Evolutionary conservation across 2,888 invertebrate genomes (phyloP), one percentile per base, ranked within the genome.

Genomic region (Andricus quercusramuli): DNA sequence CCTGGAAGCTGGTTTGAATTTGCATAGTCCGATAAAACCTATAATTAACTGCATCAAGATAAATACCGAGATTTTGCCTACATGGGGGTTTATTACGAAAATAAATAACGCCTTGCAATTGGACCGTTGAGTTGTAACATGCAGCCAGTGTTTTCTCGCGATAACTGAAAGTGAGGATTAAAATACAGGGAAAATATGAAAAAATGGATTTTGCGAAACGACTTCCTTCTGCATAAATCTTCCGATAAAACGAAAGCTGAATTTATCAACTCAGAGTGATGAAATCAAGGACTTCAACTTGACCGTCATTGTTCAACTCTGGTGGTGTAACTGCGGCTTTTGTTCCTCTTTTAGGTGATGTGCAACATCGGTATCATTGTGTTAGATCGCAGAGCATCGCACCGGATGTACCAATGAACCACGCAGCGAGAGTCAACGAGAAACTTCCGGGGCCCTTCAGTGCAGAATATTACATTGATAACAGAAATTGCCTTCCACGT

Each of bases 331-430:
- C 17, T 51, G 11, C 59, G 82, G 84, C 85, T 87, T 87, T 88
- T 88, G 88, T 90, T 89, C 88, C 87, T 89, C 87, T 89, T 90
- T 90, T 85, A 86, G 87, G 86, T 84, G 84, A 84, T 82, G 82
- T 84, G 86, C 87, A 90, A 87, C 88, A 86, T 88, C 29, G 17
- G 11, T 51, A 88, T 90, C 89, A 90, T 89, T 88, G 88, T 88
- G 87, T 70, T 51, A 29, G 68, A 70, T 70, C 88, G 86, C 87
- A 82, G 85, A 88, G 88, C 88, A 86, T 87, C 87, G 86, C 88
- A 86, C 91, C 92, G 92, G 92, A 92, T 90, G 92, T 91, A 87
- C 87, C 92, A 92, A 92, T 92, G 90, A 92, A 89, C 88, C 85
- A 85, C 88, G 88, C 86, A 86, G 87, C 87, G 86, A 90, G 89